Evolutionary conservation across 2,888 invertebrate species (phyloP).

Genomic region (Oligia strigilis): DNA sequence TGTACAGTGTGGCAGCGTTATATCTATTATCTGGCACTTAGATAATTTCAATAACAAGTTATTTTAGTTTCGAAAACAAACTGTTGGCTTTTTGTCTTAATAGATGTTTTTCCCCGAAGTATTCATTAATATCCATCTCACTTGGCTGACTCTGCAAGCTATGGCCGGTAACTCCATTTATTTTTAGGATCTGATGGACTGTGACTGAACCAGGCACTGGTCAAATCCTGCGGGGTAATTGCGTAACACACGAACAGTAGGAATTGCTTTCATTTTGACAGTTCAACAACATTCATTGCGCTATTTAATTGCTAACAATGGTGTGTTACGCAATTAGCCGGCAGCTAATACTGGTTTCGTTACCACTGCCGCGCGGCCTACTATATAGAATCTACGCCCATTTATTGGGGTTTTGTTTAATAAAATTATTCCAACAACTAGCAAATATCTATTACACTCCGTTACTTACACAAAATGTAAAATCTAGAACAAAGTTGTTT

Average conservation of each 20-base stretch:
- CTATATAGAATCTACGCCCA: not conserved
- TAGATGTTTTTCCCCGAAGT: not conserved
- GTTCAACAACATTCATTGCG: too few species aligned
- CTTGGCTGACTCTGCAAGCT: not conserved
- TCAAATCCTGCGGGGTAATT: too few species aligned
- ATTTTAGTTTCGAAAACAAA: conserved; percentile 32
- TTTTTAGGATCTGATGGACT: not conserved
- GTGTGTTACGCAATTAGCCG: too few species aligned
- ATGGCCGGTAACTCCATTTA: not conserved
- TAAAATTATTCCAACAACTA: not conserved
- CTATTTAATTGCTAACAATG: too few species aligned
- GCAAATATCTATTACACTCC: not conserved
- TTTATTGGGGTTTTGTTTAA: not conserved
- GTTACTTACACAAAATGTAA: conserved; percentile 28
- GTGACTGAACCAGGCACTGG: too few species aligned
- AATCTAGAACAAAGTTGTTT: conserved; percentile 36
- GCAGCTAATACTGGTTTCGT: not conserved
- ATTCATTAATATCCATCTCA: not conserved
- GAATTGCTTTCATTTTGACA: too few species aligned
- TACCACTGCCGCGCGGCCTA: too few species aligned
- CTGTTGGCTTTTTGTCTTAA: not conserved
- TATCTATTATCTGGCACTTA: conserved; percentile 23
- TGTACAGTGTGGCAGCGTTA: not conserved
- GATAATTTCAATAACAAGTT: conserved; percentile 51
- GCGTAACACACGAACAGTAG: too few species aligned